Conservation (phyloP, 2,888 invertebrate species). For the Drosophila atroscutellata region DNA sequence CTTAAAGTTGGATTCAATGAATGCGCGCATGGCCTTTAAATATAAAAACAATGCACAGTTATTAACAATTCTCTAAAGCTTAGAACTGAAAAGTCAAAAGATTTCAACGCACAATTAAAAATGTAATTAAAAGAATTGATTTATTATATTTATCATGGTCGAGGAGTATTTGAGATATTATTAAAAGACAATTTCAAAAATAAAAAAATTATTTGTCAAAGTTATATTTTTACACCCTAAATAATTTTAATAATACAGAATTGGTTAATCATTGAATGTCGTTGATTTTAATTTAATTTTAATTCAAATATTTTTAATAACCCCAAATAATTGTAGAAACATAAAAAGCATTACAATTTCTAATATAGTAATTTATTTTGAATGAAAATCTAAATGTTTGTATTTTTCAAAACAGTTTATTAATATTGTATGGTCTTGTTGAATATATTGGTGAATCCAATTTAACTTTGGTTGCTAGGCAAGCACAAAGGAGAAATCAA, state of each 20-base stretch:
- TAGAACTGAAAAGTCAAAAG: neutral
- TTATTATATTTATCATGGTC: neutral
- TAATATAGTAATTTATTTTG: neutral
- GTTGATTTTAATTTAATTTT: neutral
- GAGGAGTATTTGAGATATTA: neutral
- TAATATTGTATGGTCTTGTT: neutral
- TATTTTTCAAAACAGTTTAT: neutral
- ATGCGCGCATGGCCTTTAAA: constrained; percentile 90
- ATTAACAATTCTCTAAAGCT: neutral
- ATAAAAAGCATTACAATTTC: neutral
- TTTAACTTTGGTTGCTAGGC: constrained; percentile 1
- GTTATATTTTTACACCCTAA: neutral
- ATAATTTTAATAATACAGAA: neutral
- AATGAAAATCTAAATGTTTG: neutral
- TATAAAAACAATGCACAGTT: constrained; percentile 6
- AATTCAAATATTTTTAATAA: neutral
- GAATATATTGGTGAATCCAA: neutral
- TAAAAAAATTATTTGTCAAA: neutral
- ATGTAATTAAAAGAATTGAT: neutral
- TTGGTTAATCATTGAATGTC: neutral
- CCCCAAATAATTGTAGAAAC: neutral
- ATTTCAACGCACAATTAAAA: neutral
- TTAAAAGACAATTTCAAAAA: neutral
- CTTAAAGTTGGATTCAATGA: constrained; percentile 93
- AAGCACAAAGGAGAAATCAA: neutral